Conservation (phyloP, 2,113 vertebrate genomes). For the Cyprinodon variegatus region DNA sequence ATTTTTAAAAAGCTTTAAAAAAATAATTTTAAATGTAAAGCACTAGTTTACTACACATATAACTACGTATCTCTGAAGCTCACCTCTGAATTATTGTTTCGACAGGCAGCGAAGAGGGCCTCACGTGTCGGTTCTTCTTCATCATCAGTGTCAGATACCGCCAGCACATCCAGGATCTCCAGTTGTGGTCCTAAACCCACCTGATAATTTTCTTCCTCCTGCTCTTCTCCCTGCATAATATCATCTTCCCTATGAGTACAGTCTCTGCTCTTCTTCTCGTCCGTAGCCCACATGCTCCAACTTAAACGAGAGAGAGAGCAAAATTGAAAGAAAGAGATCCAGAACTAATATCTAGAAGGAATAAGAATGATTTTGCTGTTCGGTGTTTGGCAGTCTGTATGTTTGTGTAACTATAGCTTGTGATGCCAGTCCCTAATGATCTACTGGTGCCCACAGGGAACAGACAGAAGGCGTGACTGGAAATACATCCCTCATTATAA, state of each 20-base stretch:
- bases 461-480: conserved; percentile 3
- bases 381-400: neutral
- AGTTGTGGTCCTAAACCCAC: conserved; percentile 16
- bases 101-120: conserved; percentile 63
- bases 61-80: neutral
- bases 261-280: conserved; percentile 23
- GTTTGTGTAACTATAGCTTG: conserved; percentile 14
- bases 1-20: neutral
- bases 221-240: conserved; percentile 33
- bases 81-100: conserved; percentile 54
- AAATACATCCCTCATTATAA: conserved; percentile 3
- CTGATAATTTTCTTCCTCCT: conserved; percentile 36
- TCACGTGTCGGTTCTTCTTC: conserved; percentile 39
- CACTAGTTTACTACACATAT: neutral
- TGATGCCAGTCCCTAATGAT: conserved; percentile 46
- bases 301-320: conserved; percentile 13
- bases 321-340: neutral
- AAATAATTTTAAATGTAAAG: neutral
- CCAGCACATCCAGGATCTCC: conserved; percentile 31
- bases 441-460: conserved; percentile 14
- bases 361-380: neutral
- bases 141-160: conserved; percentile 30
- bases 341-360: neutral
- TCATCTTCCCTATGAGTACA: conserved; percentile 20
- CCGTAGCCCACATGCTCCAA: conserved; percentile 31